Conservation (phyloP, 2,888 invertebrate genomes). For the Cordilura impudica region DNA sequence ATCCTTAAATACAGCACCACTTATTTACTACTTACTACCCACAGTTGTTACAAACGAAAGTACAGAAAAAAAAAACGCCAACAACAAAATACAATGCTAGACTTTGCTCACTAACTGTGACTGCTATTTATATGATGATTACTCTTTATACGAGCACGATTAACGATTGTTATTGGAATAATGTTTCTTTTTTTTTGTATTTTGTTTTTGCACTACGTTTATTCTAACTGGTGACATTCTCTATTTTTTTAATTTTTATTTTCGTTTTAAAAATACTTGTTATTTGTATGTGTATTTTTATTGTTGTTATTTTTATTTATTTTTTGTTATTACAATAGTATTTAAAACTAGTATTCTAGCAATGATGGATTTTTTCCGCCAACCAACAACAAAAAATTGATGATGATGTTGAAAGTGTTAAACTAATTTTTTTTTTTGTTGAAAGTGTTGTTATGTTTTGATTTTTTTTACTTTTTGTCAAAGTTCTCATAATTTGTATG, state of each 20-base stretch:
- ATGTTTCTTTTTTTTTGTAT: too few species aligned
- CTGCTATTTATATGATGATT: not conserved
- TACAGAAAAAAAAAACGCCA: too few species aligned
- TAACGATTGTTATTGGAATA: too few species aligned
- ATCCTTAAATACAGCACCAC: too few species aligned
- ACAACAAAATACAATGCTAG: too few species aligned
- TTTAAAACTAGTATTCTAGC: not conserved
- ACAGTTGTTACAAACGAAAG: too few species aligned
- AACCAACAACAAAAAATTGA: not conserved
- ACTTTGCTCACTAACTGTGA: not conserved
- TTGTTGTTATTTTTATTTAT: not conserved
- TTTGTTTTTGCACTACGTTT: not conserved
- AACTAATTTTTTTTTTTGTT: not conserved
- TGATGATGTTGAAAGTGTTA: not conserved
- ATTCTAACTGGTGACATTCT: not conserved
- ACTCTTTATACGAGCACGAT: not conserved
- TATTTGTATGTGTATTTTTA: not conserved
- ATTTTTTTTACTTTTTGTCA: not conserved
- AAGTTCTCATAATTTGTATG: not conserved
- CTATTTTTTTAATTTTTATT: not conserved
- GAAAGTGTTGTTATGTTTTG: not conserved
- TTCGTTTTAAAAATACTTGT: not conserved
- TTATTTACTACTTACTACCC: too few species aligned
- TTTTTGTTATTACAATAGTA: not conserved
- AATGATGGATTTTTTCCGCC: not conserved